A percentile compares a stretch with the other conserved stretches of the same genome.
These are phyloP conservation scores for Acinonyx jubatus DNA, from an alignment of 2,113 vertebrate genomes.

Conservation along the genomic window DNA sequence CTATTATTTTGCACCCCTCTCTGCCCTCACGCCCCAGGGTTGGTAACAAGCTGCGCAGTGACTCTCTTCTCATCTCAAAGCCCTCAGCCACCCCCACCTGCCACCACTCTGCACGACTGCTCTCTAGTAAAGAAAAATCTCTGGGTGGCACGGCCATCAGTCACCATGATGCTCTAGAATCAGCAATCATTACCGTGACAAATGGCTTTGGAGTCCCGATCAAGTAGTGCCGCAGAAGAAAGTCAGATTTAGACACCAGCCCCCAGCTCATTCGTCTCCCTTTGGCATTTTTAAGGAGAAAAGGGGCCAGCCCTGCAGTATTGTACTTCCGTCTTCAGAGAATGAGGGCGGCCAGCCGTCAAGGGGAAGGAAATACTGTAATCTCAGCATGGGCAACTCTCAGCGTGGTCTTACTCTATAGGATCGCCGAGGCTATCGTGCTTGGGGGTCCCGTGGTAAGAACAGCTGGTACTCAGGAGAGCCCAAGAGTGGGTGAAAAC, in stretches of 20 bases:
- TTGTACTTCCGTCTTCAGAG: neutral
- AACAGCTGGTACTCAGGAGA: neutral
- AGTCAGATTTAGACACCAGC: neutral
- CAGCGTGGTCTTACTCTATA: neutral
- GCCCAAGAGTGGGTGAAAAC: neutral
- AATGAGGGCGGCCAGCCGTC: neutral
- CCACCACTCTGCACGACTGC: neutral
- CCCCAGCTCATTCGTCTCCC: neutral
- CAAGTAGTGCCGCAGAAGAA: neutral
- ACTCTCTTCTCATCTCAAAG: neutral
- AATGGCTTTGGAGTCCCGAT: neutral
- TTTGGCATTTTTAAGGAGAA: neutral
- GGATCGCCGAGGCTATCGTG: neutral
- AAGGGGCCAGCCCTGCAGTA: neutral
- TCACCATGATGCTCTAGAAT: neutral
- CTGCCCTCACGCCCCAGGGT: neutral
- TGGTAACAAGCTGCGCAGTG: neutral
- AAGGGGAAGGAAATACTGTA: neutral
- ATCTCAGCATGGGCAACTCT: neutral
- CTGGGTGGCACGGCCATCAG: neutral
- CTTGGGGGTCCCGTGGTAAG: neutral
- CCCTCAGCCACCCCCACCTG: neutral
- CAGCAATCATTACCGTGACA: slow-evolving; percentile 16
- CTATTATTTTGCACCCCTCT: neutral
- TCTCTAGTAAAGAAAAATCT: slow-evolving; percentile 4